Evolutionary conservation across 2,113 vertebrate genomes (phyloP).

Genomic region (Pithys albifrons): DNA sequence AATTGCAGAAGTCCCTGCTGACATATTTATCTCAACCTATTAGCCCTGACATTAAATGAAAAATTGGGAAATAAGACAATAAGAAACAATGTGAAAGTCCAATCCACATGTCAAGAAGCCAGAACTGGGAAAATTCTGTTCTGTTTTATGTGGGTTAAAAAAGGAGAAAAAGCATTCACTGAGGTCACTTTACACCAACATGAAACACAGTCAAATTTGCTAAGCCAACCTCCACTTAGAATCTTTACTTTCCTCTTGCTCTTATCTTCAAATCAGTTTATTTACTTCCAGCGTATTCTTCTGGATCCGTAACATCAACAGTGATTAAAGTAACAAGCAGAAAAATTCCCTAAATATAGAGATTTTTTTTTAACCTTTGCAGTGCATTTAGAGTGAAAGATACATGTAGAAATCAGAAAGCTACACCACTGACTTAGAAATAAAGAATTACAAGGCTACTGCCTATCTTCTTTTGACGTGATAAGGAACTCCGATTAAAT

Average conservation of each 20-base stretch:
- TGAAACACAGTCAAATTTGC: neutral
- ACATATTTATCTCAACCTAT: neutral
- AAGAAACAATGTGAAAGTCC: neutral
- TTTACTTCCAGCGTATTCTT: neutral
- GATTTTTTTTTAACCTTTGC: neutral
- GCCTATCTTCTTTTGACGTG: neutral
- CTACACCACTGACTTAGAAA: neutral
- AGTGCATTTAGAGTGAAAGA: neutral
- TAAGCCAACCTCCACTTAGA: neutral
- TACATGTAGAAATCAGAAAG: neutral
- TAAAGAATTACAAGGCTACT: neutral
- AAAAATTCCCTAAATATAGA: neutral
- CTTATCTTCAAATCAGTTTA: neutral
- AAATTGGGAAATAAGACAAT: conserved; percentile 6
- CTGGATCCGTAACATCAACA: neutral
- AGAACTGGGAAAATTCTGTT: conserved; percentile 10
- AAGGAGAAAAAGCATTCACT: neutral
- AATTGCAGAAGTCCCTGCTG: neutral
- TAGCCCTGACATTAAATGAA: neutral
- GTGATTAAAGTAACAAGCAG: neutral
- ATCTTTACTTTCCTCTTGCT: neutral
- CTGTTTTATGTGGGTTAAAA: neutral
- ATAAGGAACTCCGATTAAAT: neutral
- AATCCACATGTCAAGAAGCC: neutral
- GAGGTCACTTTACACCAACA: neutral